These are phyloP conservation scores for Dolichopus griseipennis DNA, from an alignment of 2,888 invertebrate genomes.

Conservation along the genomic window DNA sequence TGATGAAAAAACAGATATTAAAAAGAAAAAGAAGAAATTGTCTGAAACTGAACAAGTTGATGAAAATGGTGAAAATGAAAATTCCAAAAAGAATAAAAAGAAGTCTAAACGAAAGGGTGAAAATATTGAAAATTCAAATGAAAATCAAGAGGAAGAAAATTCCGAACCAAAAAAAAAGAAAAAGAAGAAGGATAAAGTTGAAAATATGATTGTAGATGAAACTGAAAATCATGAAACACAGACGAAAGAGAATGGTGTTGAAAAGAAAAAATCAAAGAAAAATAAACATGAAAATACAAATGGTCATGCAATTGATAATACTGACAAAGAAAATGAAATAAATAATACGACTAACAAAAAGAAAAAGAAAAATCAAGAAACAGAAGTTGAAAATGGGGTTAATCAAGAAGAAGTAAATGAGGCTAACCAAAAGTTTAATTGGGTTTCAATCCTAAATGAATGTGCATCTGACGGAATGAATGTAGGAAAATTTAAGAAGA, in stretches of 20 bases:
- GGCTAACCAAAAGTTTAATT: constrained; percentile 11
- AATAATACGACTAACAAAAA: not conserved
- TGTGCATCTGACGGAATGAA: constrained; percentile 52
- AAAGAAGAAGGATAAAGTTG: constrained; percentile 44
- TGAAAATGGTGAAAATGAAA: not conserved
- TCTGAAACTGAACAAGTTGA: not conserved
- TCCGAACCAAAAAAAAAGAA: constrained; percentile 21
- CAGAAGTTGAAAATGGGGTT: constrained; percentile 14
- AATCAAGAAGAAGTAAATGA: constrained; percentile 17
- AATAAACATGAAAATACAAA: not conserved
- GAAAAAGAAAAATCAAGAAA: not conserved
- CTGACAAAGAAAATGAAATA: constrained; percentile 14
- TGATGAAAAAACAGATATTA: not conserved
- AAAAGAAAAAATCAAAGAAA: constrained; percentile 20
- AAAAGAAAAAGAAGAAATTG: not conserved
- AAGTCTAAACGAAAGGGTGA: not conserved
- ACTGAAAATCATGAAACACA: constrained; percentile 8
- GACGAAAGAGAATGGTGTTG: not conserved
- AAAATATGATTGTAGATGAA: constrained; percentile 24
- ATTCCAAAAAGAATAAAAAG: not conserved
- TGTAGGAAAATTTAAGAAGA: constrained; percentile 65
- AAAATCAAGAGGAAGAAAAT: constrained; percentile 13
- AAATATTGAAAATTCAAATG: not conserved
- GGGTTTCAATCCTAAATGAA: not conserved
- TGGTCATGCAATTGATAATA: constrained; percentile 37